Evolutionary conservation across 2,113 vertebrate species (phyloP).

Genomic region (Lonchura striata): DNA sequence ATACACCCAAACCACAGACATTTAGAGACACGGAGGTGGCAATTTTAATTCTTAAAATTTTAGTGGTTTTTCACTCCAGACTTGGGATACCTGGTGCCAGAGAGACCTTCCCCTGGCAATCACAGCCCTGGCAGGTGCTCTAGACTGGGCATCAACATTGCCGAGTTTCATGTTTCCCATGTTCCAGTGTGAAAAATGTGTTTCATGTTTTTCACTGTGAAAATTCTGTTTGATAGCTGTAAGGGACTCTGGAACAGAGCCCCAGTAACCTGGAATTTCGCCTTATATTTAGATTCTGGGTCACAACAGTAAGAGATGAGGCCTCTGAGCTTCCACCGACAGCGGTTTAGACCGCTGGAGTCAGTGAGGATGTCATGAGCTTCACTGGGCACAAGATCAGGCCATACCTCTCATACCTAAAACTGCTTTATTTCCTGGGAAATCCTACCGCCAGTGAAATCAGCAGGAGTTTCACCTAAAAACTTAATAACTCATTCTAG

Average conservation of each 20-base stretch:
- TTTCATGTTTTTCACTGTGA: neutral
- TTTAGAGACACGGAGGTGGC: neutral
- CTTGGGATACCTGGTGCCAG: neutral
- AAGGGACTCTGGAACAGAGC: neutral
- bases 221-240: neutral
- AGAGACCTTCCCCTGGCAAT: neutral
- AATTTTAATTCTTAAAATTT: neutral
- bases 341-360: neutral
- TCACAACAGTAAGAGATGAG: neutral
- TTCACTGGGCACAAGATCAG: neutral
- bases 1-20: neutral
- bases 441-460: neutral
- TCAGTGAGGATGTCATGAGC: neutral
- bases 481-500: neutral
- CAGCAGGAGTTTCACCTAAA: constrained; percentile 11
- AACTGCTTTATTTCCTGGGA: neutral
- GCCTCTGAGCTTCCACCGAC: neutral
- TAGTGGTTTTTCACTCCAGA: neutral
- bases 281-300: neutral
- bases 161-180: neutral
- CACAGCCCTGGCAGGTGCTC: neutral
- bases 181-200: neutral
- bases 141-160: neutral
- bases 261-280: neutral
- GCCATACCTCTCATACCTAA: neutral